Conservation (phyloP, 2,113 vertebrate species). For the Odobenus rosmarus region DNA sequence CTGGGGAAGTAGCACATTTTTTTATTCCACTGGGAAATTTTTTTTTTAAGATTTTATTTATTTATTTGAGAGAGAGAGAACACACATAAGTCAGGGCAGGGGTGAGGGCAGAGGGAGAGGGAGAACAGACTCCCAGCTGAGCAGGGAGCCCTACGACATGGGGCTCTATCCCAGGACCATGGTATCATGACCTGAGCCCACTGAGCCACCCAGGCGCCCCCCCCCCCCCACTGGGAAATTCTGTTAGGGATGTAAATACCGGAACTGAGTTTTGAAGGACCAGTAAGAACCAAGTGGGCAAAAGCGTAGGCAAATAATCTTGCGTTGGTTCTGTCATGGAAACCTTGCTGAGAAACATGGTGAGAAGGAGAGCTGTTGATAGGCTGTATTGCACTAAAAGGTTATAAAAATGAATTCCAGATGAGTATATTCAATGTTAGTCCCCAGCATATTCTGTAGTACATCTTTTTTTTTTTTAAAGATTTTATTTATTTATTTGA, state of each 20-base stretch:
- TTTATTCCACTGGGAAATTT: background rate
- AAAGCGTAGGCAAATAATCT: background rate
- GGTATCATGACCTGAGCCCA: background rate
- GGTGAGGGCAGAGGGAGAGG: background rate
- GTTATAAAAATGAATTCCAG: background rate
- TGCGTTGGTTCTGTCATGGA: background rate
- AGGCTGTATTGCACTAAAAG: background rate
- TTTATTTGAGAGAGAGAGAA: background rate
- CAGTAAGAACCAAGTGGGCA: background rate
- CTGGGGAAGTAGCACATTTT: background rate
- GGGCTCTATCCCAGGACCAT: background rate
- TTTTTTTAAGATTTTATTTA: background rate
- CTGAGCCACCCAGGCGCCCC: background rate
- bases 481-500: no score
- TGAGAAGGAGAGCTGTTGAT: background rate
- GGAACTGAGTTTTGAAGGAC: conserved; percentile 10
- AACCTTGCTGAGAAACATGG: background rate
- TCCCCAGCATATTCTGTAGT: background rate
- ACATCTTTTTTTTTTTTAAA: background rate
- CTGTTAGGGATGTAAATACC: background rate
- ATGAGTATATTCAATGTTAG: background rate
- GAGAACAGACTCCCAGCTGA: background rate
- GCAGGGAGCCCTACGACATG: background rate
- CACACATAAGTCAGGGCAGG: background rate
- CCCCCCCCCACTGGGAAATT: background rate